A percentile compares a stretch with the other conserved stretches of the same genome.
Conservation (phyloP, 2,797 vertebrate genomes). For the Denticeps clupeoides region DNA sequence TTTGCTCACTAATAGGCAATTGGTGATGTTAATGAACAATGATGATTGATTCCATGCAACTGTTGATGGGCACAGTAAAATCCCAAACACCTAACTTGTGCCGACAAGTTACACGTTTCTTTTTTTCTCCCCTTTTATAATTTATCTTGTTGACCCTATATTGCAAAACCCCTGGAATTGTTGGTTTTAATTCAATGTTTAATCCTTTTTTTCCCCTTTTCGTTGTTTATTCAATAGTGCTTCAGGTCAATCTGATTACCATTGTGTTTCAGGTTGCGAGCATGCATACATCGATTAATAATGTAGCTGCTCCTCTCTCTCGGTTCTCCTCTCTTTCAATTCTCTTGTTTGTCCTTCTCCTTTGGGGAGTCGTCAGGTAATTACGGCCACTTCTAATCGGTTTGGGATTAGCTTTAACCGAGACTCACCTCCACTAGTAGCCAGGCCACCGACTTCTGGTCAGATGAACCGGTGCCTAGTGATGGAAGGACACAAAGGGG, state of each 20-base stretch:
- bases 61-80: too few relatives aligned
- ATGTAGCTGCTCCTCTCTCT: conserved; percentile 12
- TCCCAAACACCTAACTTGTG: too few relatives aligned
- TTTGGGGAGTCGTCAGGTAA: conserved; percentile 9
- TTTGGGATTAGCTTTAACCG: not conserved
- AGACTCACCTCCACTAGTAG: not conserved
- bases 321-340: too few relatives aligned
- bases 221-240: conserved; percentile 28
- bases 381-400: conserved; percentile 18
- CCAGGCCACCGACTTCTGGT: not conserved
- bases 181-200: conserved; percentile 33
- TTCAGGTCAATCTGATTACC: conserved; percentile 28
- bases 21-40: too few relatives aligned
- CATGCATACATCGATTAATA: conserved; percentile 34
- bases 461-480: too few relatives aligned
- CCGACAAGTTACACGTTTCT: too few relatives aligned
- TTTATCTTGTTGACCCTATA: conserved; percentile 1
- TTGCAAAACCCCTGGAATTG: conserved; percentile 12
- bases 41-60: too few relatives aligned
- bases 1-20: too few relatives aligned
- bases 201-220: conserved; percentile 33
- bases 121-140: too few relatives aligned
- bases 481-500: too few relatives aligned
- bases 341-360: conserved; percentile 12
- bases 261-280: conserved; percentile 29